Conservation (phyloP, 2,113 vertebrate genomes). For the Nycticebus coucang region DNA sequence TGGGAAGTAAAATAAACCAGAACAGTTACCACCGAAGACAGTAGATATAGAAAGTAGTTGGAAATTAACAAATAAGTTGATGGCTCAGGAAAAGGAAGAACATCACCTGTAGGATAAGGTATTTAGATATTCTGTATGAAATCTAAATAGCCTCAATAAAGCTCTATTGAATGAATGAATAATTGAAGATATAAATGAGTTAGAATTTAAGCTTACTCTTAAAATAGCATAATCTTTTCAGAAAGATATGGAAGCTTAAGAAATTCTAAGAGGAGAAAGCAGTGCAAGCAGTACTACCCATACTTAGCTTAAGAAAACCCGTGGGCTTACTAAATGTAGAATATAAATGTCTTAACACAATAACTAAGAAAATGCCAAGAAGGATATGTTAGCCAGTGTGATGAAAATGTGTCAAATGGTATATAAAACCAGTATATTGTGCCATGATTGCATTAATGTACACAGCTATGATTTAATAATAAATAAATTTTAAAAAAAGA, state of each 20-base stretch:
- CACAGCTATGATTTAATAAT: too few species aligned
- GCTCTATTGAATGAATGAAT: neutral
- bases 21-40: neutral
- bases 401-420: too few species aligned
- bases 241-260: neutral
- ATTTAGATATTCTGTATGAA: neutral
- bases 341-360: too few species aligned
- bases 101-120: neutral
- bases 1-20: neutral
- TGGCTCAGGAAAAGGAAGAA: neutral
- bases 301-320: neutral
- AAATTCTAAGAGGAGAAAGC: neutral
- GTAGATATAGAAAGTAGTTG: neutral
- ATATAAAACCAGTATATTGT: too few species aligned
- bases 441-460: too few species aligned
- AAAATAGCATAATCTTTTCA: neutral
- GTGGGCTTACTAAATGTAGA: neutral
- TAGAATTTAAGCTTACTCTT: slow-evolving; percentile 4
- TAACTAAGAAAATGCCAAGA: too few species aligned
- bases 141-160: neutral
- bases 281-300: neutral
- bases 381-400: too few species aligned
- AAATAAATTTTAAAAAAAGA: too few species aligned
- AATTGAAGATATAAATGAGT: neutral
- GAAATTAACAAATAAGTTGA: neutral